Percentiles rank a stretch among this genome's conserved stretches.
Evolutionary conservation across 2,797 vertebrate species (phyloP).

Genomic region (Sorex maritimensis): DNA sequence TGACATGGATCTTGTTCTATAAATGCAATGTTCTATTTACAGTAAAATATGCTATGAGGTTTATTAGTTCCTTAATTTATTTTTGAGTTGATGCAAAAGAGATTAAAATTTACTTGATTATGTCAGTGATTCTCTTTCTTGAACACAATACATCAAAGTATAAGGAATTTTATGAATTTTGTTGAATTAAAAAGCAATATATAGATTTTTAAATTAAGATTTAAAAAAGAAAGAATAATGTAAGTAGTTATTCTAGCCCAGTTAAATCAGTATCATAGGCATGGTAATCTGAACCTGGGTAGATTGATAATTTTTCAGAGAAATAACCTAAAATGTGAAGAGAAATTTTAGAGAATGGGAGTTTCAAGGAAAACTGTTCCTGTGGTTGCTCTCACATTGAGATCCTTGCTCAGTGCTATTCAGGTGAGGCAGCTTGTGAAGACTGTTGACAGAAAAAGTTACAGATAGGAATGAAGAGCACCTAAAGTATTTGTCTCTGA

Average conservation of each 20-base stretch:
- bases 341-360: slow-evolving; percentile 33
- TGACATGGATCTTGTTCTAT: not conserved
- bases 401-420: not conserved
- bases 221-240: not conserved
- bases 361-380: slow-evolving; percentile 45
- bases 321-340: slow-evolving; percentile 65
- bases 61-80: slow-evolving; percentile 44
- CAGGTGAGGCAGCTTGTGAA: slow-evolving; percentile 25
- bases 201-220: slow-evolving; percentile 36
- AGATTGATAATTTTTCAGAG: slow-evolving; percentile 54
- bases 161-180: not conserved
- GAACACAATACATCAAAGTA: not conserved
- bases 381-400: slow-evolving; percentile 4
- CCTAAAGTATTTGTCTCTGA: slow-evolving; percentile 31
- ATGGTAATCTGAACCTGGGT: slow-evolving; percentile 11
- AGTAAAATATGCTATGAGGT: slow-evolving; percentile 40
- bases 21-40: slow-evolving; percentile 36
- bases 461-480: slow-evolving; percentile 6
- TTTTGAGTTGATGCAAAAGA: slow-evolving; percentile 30
- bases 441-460: slow-evolving; percentile 8
- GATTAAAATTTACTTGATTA: not conserved
- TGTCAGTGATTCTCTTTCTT: slow-evolving; percentile 13
- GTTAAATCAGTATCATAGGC: slow-evolving; percentile 38
- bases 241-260: not conserved
- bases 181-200: slow-evolving; percentile 12